phyloP scores from a whole-genome alignment of 2,888 invertebrate genomes.

The Hypomecis punctinalis region DNA sequence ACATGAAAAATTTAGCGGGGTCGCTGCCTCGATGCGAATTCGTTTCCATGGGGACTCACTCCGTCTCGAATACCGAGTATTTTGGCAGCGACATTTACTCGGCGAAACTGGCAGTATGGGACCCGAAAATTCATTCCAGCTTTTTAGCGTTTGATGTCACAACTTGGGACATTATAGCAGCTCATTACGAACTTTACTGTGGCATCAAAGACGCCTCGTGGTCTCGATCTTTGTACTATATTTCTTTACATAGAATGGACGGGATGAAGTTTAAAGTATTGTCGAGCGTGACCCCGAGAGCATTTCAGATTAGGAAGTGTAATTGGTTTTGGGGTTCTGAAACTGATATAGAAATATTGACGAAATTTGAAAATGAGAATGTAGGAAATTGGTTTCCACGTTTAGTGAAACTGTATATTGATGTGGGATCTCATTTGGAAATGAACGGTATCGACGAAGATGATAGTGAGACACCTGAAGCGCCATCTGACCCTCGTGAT shows the following conservation, averaged over 20 bases:
- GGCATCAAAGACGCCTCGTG: slow-evolving; percentile 63
- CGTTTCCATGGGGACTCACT: slow-evolving; percentile 52
- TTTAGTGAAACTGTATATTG: slow-evolving; percentile 54
- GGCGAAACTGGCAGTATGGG: slow-evolving; percentile 55
- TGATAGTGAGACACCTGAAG: slow-evolving; percentile 36
- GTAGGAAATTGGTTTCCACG: slow-evolving; percentile 51
- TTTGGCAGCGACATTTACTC: slow-evolving; percentile 40
- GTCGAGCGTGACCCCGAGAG: slow-evolving; percentile 56
- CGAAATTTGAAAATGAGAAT: slow-evolving; percentile 45
- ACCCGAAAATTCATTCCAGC: slow-evolving; percentile 54
- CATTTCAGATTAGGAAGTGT: slow-evolving; percentile 45
- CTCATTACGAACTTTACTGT: slow-evolving; percentile 65
- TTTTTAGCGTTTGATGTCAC: slow-evolving; percentile 59
- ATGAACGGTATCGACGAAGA: slow-evolving; percentile 43
- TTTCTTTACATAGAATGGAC: slow-evolving; percentile 58
- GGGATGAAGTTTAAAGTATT: slow-evolving; percentile 59
- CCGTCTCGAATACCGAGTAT: slow-evolving; percentile 30
- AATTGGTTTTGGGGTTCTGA: not conserved
- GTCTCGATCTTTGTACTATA: slow-evolving; percentile 58
- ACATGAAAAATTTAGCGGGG: slow-evolving; percentile 57
- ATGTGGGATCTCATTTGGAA: slow-evolving; percentile 44
- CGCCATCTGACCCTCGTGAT: slow-evolving; percentile 64
- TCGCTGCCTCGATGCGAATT: slow-evolving; percentile 57
- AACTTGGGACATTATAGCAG: slow-evolving; percentile 63
- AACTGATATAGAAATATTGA: slow-evolving; percentile 28